A percentile compares a stretch with the other conserved stretches of the same genome.
Evolutionary conservation across 2,113 vertebrate genomes (phyloP).

Genomic region (Ceyx melanurus): DNA sequence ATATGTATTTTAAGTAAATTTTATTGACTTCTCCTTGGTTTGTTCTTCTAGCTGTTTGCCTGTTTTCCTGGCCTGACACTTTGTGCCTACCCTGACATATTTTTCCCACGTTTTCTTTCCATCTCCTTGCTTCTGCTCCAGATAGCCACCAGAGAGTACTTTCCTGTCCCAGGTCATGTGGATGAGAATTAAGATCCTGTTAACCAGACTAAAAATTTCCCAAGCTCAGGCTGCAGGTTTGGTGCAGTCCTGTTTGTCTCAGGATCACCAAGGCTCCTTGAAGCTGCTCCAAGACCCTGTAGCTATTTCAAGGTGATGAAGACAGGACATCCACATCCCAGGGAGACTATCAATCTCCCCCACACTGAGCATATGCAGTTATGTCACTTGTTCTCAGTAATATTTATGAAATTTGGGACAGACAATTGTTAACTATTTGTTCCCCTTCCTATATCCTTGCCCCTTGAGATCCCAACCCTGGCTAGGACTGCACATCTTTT

Average conservation of each 20-base stretch:
- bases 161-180: neutral
- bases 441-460: too few relatives aligned
- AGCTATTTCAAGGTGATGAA: neutral
- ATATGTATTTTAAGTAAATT: conserved; percentile 62
- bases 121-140: neutral
- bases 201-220: neutral
- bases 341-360: neutral
- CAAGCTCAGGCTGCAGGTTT: neutral
- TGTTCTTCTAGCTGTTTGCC: conserved; percentile 40
- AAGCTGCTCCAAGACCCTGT: neutral
- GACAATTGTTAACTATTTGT: too few relatives aligned
- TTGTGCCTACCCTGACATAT: neutral
- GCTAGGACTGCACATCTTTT: too few relatives aligned
- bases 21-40: conserved; percentile 37
- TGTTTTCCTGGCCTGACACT: neutral
- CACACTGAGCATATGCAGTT: rapidly evolving
- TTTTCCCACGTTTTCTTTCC: neutral
- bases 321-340: neutral
- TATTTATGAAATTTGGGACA: too few relatives aligned
- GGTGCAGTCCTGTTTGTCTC: neutral
- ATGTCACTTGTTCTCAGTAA: neutral
- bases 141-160: neutral
- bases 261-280: neutral
- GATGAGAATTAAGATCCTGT: neutral
- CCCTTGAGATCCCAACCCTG: too few relatives aligned